phyloP scores from a whole-genome alignment of 2,797 vertebrate species.

The Hephaestus fuliginosus region DNA sequence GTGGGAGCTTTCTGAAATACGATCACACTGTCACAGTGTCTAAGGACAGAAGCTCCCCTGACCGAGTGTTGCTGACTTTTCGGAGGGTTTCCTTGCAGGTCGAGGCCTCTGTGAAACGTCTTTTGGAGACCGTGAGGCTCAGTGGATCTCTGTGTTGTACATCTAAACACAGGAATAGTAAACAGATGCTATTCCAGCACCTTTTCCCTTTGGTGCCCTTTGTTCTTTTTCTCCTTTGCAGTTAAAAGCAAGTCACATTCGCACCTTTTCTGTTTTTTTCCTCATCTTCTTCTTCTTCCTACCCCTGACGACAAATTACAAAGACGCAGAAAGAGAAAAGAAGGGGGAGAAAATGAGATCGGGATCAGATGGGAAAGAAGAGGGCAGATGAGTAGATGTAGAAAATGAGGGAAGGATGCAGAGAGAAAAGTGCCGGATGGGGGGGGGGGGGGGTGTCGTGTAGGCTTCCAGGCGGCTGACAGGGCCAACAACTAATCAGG shows the following conservation, averaged over 20 bases:
- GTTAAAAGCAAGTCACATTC: conserved; percentile 69
- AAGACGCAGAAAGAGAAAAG: background rate
- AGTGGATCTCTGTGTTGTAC: conserved; percentile 17
- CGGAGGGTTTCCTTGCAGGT: conserved; percentile 21
- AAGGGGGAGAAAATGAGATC: conserved; percentile 27
- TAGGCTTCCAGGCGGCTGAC: conserved; percentile 15
- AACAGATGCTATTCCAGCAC: conserved; percentile 73
- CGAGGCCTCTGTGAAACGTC: conserved; percentile 50
- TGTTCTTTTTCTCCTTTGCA: conserved; percentile 45
- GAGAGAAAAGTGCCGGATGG: background rate
- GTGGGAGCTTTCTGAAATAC: background rate
- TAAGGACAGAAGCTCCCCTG: background rate
- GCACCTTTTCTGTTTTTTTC: conserved; percentile 30
- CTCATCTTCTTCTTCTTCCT: conserved; percentile 41
- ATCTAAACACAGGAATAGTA: conserved; percentile 73
- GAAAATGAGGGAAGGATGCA: background rate
- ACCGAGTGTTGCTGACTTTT: conserved; percentile 33
- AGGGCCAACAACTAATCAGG: conserved; percentile 58
- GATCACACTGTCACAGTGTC: background rate
- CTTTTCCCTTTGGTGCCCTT: conserved; percentile 55
- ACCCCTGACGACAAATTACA: conserved; percentile 15
- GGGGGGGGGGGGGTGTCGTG: too few relatives aligned
- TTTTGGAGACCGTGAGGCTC: conserved; percentile 17
- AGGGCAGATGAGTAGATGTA: conserved; percentile 19
- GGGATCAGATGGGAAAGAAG: conserved; percentile 13